Evolutionary conservation across 2,113 vertebrate species (phyloP).

Genomic region (Anseranas semipalmata): DNA sequence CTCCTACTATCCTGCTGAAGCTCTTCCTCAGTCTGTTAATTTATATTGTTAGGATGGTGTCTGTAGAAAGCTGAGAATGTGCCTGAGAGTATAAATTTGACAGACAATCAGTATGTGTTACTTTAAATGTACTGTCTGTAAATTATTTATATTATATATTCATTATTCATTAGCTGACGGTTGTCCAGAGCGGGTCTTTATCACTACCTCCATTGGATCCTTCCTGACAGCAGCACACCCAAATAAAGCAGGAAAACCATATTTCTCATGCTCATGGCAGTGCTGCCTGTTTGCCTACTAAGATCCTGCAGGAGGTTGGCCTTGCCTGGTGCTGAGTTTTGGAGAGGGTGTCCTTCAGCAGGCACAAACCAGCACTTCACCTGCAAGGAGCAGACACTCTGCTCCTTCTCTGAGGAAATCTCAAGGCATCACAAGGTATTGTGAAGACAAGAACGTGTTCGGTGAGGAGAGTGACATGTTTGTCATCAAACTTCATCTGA

Average conservation of each 20-base stretch:
- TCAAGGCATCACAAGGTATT: not conserved
- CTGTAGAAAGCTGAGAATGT: not conserved
- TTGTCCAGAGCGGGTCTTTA: not conserved
- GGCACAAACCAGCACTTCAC: not conserved
- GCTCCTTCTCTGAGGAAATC: not conserved
- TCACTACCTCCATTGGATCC: not conserved
- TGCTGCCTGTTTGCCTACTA: not conserved
- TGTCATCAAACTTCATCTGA: not conserved
- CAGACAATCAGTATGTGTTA: not conserved
- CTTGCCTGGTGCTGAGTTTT: not conserved
- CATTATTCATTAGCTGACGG: not conserved
- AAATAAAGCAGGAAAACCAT: not conserved
- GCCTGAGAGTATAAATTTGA: not conserved
- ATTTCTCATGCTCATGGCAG: not conserved
- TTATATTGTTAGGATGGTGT: not conserved
- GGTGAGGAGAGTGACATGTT: rapidly evolving
- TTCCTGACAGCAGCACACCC: not conserved
- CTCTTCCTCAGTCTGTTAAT: not conserved
- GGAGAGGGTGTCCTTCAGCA: not conserved
- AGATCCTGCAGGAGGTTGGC: not conserved
- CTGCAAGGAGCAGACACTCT: not conserved
- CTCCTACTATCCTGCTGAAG: not conserved
- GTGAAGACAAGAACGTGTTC: not conserved
- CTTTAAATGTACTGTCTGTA: not conserved
- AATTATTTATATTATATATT: not conserved